Percentiles rank a stretch among this genome's conserved stretches.
Conservation (phyloP, 1,140 invertebrate species). For the Atopsyche davidsoni region DNA sequence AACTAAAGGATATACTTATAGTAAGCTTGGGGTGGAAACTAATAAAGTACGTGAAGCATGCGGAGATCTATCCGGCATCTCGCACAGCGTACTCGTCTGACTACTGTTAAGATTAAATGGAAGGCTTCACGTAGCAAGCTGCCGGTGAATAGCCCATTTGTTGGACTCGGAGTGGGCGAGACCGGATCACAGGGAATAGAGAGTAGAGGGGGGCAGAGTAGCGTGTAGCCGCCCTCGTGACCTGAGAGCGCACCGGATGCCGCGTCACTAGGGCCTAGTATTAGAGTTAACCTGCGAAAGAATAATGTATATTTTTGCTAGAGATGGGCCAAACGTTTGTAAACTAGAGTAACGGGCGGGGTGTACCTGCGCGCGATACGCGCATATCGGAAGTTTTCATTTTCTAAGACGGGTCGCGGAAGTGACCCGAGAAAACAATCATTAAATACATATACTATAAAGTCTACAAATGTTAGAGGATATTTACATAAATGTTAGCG, state of each 20-base stretch:
- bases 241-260: not conserved
- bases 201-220: constrained; percentile 5
- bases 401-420: not conserved
- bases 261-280: not conserved
- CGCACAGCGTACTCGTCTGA: too few species aligned
- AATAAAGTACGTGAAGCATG: constrained; percentile 5
- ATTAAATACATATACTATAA: constrained; percentile 19
- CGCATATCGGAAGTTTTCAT: constrained; percentile 14
- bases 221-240: not conserved
- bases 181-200: constrained; percentile 23
- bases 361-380: too few species aligned
- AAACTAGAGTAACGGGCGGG: too few species aligned
- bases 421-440: constrained; percentile 29
- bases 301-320: too few species aligned
- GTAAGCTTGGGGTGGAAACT: constrained; percentile 18
- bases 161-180: constrained; percentile 5
- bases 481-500: constrained; percentile 26
- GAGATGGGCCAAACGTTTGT: too few species aligned
- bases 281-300: not conserved
- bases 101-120: too few species aligned
- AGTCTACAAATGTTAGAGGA: constrained; percentile 27
- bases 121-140: too few species aligned
- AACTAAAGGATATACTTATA: constrained; percentile 21
- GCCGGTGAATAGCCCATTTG: too few species aligned
- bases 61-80: constrained; percentile 1